phyloP scores from a whole-genome alignment of 2,888 invertebrate genomes.

The Lasioglossum morio region DNA sequence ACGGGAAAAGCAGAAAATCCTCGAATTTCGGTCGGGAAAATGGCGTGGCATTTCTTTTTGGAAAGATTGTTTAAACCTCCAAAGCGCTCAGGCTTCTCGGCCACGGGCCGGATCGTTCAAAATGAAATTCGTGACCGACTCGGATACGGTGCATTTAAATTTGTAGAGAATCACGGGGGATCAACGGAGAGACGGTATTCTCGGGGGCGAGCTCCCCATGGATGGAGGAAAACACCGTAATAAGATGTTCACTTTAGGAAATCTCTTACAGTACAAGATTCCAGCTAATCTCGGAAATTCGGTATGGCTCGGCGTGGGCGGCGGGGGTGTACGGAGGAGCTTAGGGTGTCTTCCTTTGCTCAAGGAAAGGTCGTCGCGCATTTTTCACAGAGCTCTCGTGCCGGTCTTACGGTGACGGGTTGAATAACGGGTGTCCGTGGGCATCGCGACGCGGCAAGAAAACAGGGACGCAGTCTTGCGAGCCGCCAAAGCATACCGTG shows the following conservation, averaged over 20 bases:
- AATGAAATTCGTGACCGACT: background rate
- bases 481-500: conserved; percentile 37
- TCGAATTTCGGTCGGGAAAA: background rate
- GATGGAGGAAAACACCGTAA: conserved; percentile 22
- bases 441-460: conserved; percentile 26
- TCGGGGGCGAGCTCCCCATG: background rate
- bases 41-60: background rate
- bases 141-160: conserved; percentile 15
- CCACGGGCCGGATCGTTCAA: background rate
- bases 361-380: conserved; percentile 37
- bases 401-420: conserved; percentile 23
- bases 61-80: background rate
- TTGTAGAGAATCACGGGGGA: background rate
- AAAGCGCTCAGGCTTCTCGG: background rate
- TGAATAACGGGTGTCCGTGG: conserved; percentile 54
- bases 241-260: conserved; percentile 34
- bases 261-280: conserved; percentile 45
- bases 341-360: conserved; percentile 36
- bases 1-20: background rate
- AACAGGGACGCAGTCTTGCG: conserved; percentile 29
- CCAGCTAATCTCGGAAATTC: conserved; percentile 40
- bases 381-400: conserved; percentile 46
- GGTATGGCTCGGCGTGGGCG: background rate
- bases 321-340: background rate
- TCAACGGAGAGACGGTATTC: background rate